A percentile compares a stretch with the other conserved stretches of the same genome.
phyloP scores from a whole-genome alignment of 2,113 vertebrate genomes.

The Heterotis niloticus region DNA sequence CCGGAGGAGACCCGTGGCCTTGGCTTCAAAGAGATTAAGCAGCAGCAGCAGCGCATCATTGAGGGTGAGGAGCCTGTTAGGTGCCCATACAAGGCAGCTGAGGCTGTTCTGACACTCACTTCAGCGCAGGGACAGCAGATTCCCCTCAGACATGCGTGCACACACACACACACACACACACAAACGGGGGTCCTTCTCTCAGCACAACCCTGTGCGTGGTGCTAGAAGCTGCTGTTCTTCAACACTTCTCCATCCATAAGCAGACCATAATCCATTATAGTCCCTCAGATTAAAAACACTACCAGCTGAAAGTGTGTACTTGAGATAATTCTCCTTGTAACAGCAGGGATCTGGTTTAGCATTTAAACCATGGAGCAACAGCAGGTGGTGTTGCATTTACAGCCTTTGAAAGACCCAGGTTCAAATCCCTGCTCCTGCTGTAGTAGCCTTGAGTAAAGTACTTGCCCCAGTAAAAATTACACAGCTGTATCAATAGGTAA shows the following conservation, averaged over 20 bases:
- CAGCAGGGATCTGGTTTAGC: background rate
- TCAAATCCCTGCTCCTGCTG: too few relatives aligned
- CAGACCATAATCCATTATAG: background rate
- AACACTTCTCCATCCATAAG: too few relatives aligned
- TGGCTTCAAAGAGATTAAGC: constrained; percentile 78
- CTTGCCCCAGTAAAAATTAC: too few relatives aligned
- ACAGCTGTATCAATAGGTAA: too few relatives aligned
- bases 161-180: too few relatives aligned
- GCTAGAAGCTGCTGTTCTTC: background rate
- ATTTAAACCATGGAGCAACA: too few relatives aligned
- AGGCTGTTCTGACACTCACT: background rate
- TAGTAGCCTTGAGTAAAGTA: too few relatives aligned
- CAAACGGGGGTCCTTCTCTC: background rate
- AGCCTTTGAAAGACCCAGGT: too few relatives aligned
- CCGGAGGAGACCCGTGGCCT: constrained; percentile 83
- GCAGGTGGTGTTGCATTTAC: background rate
- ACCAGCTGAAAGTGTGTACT: background rate
- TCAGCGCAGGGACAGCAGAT: background rate
- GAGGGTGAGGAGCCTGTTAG: constrained; percentile 66
- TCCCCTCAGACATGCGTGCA: background rate
- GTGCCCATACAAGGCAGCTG: background rate
- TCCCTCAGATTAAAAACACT: background rate
- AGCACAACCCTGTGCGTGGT: background rate
- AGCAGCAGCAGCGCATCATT: constrained; percentile 85
- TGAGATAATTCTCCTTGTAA: constrained; percentile 8